A percentile compares a stretch with the other conserved stretches of the same genome.
Conservation (phyloP, 2,888 invertebrate species). For the Tinea trinotella region DNA sequence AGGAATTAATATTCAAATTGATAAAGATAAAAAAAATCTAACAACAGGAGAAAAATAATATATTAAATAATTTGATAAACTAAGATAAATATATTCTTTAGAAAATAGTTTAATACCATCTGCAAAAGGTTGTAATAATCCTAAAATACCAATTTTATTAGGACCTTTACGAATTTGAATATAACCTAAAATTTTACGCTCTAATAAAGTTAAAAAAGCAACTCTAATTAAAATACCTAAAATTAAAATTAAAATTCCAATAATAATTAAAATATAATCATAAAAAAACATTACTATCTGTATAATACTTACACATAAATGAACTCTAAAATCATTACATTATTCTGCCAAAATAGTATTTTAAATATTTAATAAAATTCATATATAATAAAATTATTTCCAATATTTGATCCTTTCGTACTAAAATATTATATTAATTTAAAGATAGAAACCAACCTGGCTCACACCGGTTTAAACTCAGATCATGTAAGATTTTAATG, state of each 20-base stretch:
- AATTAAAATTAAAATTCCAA: slow-evolving; percentile 66
- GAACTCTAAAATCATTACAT: slow-evolving; percentile 82
- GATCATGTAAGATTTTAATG: slow-evolving; percentile 88
- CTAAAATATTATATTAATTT: slow-evolving; percentile 73
- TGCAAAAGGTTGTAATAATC: slow-evolving; percentile 78
- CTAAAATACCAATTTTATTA: slow-evolving; percentile 77
- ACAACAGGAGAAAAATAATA: slow-evolving; percentile 75
- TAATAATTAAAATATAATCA: slow-evolving; percentile 51
- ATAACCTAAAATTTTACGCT: slow-evolving; percentile 80
- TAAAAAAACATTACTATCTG: slow-evolving; percentile 68
- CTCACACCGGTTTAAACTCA: slow-evolving; percentile 90
- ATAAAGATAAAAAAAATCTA: slow-evolving; percentile 72
- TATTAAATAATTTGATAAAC: slow-evolving; percentile 71
- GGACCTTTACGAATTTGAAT: slow-evolving; percentile 83
- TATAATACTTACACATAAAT: slow-evolving; percentile 69
- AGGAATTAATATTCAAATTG: slow-evolving; percentile 73
- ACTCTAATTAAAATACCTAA: slow-evolving; percentile 75
- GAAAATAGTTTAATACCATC: slow-evolving; percentile 82
- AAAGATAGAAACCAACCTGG: slow-evolving; percentile 91
- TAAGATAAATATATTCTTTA: slow-evolving; percentile 74
- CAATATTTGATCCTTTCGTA: slow-evolving; percentile 83
- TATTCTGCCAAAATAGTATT: slow-evolving; percentile 75
- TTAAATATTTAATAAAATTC: slow-evolving; percentile 45
- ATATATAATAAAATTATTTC: slow-evolving; percentile 57
- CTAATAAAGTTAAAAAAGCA: slow-evolving; percentile 80